These are phyloP conservation scores for Lutjanus erythropterus DNA, from an alignment of 2,113 vertebrate genomes.

Conservation along the genomic window DNA sequence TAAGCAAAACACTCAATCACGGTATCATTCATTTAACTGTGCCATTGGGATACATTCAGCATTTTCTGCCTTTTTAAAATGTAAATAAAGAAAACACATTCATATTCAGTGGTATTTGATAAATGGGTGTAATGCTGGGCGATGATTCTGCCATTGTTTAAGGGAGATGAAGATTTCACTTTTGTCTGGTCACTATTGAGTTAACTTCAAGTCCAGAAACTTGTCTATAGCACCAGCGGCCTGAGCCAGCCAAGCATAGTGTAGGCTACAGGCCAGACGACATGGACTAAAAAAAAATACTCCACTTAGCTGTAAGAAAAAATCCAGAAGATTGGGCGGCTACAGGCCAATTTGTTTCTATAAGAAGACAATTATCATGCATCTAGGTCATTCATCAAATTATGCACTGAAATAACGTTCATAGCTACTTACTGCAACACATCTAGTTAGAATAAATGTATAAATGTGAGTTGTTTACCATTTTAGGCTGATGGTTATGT, in stretches of 20 bases:
- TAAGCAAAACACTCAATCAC: conserved; percentile 25
- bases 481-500: conserved; percentile 64
- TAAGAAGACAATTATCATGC: conserved; percentile 40
- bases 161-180: conserved; percentile 19
- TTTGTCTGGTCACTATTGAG: conserved; percentile 69
- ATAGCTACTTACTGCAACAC: conserved; percentile 36
- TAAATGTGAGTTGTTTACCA: conserved; percentile 76
- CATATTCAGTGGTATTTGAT: neutral
- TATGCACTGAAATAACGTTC: conserved; percentile 34
- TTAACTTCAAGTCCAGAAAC: conserved; percentile 72
- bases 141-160: conserved; percentile 7
- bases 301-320: conserved; percentile 37
- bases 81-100: conserved; percentile 18
- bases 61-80: conserved; percentile 33
- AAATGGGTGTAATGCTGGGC: neutral
- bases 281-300: conserved; percentile 37
- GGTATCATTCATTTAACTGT: conserved; percentile 9
- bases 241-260: conserved; percentile 59
- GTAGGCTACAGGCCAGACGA: conserved; percentile 63
- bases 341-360: conserved; percentile 36
- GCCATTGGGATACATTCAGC: neutral
- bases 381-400: conserved; percentile 48
- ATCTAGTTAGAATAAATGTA: conserved; percentile 59
- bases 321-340: conserved; percentile 6
- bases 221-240: conserved; percentile 53